Conservation (phyloP, 1,140 invertebrate genomes). For the roundworm (Caenorhabditis elegans) region DNA sequence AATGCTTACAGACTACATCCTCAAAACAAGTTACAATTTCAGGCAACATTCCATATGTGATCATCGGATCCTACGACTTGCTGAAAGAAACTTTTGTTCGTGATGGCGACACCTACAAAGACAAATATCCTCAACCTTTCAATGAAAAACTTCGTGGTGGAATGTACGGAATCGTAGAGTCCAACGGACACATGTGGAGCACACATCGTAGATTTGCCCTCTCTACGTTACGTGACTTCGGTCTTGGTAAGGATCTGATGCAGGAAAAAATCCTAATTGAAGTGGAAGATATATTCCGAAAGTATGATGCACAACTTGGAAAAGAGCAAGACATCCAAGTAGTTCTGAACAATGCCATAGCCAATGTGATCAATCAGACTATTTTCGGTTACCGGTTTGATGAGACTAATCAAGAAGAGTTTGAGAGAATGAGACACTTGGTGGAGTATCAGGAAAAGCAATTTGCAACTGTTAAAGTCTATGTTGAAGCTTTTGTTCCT, state of each 20-base stretch:
- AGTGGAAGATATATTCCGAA: not conserved
- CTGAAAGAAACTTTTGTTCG: not conserved
- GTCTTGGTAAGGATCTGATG: not conserved
- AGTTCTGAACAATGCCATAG: not conserved
- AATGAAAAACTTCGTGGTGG: not conserved
- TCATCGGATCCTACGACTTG: not conserved
- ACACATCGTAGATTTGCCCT: not conserved
- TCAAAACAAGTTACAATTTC: no score
- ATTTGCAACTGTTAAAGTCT: not conserved
- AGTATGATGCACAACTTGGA: not conserved
- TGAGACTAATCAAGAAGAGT: not conserved
- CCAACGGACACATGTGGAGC: conserved; percentile 2
- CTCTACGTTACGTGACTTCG: not conserved
- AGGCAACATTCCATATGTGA: not conserved
- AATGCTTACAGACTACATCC: no score
- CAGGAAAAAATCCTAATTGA: not conserved
- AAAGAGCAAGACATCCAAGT: not conserved
- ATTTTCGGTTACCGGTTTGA: conserved; percentile 42
- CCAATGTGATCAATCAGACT: conserved; percentile 46
- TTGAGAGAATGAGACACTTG: not conserved
- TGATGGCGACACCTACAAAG: not conserved
- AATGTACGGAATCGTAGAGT: not conserved
- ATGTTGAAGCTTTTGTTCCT: not conserved
- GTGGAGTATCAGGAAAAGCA: not conserved
- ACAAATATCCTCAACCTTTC: not conserved